Conservation (phyloP, 2,797 vertebrate species). For the Aldrovandia affinis region DNA sequence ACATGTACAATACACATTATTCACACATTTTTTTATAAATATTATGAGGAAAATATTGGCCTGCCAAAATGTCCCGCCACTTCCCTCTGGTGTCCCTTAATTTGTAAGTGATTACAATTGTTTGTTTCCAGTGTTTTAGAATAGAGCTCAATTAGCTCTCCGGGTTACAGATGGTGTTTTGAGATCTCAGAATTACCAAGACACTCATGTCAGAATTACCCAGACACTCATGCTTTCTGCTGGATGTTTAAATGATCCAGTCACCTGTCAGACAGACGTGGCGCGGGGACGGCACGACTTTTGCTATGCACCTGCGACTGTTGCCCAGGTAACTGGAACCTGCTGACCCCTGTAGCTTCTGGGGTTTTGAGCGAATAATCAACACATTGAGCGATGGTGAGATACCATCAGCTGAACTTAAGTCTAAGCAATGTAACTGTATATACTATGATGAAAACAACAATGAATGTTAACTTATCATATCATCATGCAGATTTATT, state of each 20-base stretch:
- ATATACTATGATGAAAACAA: background rate
- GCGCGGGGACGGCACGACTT: conserved; percentile 27
- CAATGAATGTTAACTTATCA: background rate
- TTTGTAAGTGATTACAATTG: no score
- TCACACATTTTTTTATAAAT: no score
- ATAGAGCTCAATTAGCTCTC: background rate
- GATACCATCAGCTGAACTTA: conserved; percentile 45
- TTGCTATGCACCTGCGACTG: conserved; percentile 61
- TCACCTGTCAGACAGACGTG: conserved; percentile 55
- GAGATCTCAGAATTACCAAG: background rate
- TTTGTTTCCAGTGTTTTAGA: background rate
- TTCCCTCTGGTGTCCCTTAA: no score
- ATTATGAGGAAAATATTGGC: no score
- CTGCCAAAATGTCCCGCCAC: no score
- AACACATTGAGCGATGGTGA: conserved; percentile 59
- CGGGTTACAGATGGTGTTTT: background rate
- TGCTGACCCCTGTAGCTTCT: conserved; percentile 54
- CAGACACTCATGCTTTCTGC: background rate
- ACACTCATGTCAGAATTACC: background rate
- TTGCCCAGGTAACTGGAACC: conserved; percentile 57
- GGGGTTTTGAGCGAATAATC: conserved; percentile 59
- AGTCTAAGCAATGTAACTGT: background rate
- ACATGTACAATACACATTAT: no score
- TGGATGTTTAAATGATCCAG: conserved; percentile 41
- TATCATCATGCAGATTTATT: background rate